Evolutionary conservation across 2,888 invertebrate genomes (phyloP).

Genomic region (Orthonevra nobilis): DNA sequence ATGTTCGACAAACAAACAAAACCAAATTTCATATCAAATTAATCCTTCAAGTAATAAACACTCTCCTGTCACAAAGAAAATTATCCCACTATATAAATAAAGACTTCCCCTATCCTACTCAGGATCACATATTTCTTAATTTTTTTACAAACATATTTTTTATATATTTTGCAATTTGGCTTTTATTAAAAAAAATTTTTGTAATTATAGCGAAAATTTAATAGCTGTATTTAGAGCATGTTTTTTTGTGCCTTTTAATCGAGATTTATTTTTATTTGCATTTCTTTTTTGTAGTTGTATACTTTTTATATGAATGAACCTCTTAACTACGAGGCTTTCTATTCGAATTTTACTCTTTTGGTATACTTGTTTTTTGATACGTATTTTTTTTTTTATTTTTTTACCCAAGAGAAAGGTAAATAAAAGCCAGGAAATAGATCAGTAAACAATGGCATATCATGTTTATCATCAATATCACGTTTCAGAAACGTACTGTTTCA

Average conservation of each 20-base stretch:
- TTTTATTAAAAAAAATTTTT: slow-evolving; percentile 17
- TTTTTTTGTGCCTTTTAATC: not conserved
- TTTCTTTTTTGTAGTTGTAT: slow-evolving; percentile 32
- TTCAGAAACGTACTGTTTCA: too few species aligned
- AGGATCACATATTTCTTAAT: not conserved
- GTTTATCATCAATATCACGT: too few species aligned
- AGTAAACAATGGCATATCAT: too few species aligned
- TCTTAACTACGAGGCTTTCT: too few species aligned
- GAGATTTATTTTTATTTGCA: slow-evolving; percentile 20
- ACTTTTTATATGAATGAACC: slow-evolving; percentile 2
- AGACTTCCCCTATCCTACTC: not conserved
- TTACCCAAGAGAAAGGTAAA: too few species aligned
- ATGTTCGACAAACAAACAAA: slow-evolving; percentile 77
- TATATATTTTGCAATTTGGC: slow-evolving; percentile 3
- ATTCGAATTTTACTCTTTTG: too few species aligned
- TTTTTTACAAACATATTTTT: slow-evolving; percentile 5
- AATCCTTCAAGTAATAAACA: not conserved
- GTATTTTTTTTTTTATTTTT: slow-evolving; percentile 10
- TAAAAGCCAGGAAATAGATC: too few species aligned
- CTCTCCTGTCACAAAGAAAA: not conserved
- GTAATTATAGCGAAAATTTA: slow-evolving; percentile 13
- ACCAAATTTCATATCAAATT: not conserved
- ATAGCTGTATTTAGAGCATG: slow-evolving; percentile 47
- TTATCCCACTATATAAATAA: too few species aligned
- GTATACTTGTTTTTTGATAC: too few species aligned